Evolutionary conservation across 1,140 invertebrate genomes (phyloP), one percentile per base, ranked within the genome.

Genomic region (Leptestheria dahalacensis): DNA sequence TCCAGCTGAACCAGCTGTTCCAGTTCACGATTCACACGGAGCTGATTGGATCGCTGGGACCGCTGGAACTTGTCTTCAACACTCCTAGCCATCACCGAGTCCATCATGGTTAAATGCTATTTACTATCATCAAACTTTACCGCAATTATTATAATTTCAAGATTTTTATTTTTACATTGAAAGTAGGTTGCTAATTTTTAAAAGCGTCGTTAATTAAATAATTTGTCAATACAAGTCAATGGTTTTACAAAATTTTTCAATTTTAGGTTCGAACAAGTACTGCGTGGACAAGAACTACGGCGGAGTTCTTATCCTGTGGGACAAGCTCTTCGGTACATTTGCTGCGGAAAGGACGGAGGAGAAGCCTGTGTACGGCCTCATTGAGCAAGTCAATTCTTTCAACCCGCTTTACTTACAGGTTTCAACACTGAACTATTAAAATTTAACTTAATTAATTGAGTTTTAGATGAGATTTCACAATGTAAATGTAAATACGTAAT

Each of bases 241-340:
- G n/a, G n/a, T n/a, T n/a, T 21, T n/a, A n/a, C n/a, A n/a, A n/a
- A n/a, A n/a, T n/a, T n/a, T n/a, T n/a, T n/a, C n/a, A n/a, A n/a
- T n/a, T 24, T 23, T 18, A 68, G 68, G 74, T 21, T 64, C 79
- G 48, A 82, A 82, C 65, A 69, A 73, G 29, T 82, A 82, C 61
- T 82, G 80, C 65, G 78, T 82, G 54, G 80, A 82, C 65, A 80
- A 80, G 64, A 82, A 82, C 66, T 82, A 78, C 66, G 80, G 70
- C 47, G 81, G 79, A 26, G 72, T 77, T 24, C 67, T 83, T 2
- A 82, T 83, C 26, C 76, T 83, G 48, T 82, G 79, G 79, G 76
- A 77, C 63, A 55, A 68, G 50, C 67, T 78, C 55, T 77, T 77
- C 64, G 70, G 73, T 18, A 82, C 79, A 25, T 81, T 80, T 67